Evolutionary conservation across 2,888 invertebrate genomes (phyloP).

Genomic region (Agrochola macilenta): DNA sequence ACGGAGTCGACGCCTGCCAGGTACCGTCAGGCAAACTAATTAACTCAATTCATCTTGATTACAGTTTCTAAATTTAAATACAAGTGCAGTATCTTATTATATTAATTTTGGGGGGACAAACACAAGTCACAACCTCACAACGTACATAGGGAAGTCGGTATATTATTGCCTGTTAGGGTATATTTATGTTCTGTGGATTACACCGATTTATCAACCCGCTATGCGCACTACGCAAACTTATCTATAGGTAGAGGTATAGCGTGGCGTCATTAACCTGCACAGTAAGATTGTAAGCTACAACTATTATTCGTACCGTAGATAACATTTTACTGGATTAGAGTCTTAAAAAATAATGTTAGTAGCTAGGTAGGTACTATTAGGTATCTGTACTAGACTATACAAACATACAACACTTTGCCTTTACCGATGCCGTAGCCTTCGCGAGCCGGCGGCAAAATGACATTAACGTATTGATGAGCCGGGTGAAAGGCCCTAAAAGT

Average conservation of each 20-base stretch:
- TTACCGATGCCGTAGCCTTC: background rate
- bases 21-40: constrained; percentile 67
- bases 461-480: constrained; percentile 23
- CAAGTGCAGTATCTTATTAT: constrained; percentile 15
- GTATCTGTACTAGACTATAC: constrained; percentile 6
- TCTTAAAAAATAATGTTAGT: background rate
- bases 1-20: constrained; percentile 85
- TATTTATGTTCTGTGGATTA: background rate
- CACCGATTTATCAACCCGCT: constrained; percentile 9
- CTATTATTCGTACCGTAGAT: background rate
- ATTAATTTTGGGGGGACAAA: constrained; percentile 15
- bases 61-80: constrained; percentile 21
- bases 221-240: background rate
- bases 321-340: constrained; percentile 10
- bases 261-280: constrained; percentile 19
- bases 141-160: constrained; percentile 1
- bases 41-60: constrained; percentile 32
- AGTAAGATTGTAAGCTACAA: constrained; percentile 1
- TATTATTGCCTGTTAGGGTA: background rate
- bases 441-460: constrained; percentile 1
- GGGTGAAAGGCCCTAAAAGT: constrained; percentile 10
- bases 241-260: background rate
- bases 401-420: constrained; percentile 2
- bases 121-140: background rate
- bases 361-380: background rate